phyloP scores from a whole-genome alignment of 2,113 vertebrate genomes.

The Elaphurus davidianus region DNA sequence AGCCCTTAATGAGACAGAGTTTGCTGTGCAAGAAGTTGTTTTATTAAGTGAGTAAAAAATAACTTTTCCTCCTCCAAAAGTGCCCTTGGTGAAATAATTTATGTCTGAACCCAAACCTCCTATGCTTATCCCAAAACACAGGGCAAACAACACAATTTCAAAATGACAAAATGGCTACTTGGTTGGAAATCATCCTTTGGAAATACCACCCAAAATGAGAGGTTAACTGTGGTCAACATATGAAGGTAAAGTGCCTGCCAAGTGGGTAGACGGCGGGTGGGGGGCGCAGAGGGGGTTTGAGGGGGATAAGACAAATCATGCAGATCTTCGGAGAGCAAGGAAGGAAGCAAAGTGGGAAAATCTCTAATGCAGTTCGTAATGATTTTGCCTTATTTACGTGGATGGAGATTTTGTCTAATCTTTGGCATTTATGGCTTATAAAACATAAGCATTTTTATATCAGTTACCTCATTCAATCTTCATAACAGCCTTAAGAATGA shows the following conservation, averaged over 20 bases:
- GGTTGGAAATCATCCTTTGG: neutral
- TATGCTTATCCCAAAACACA: neutral
- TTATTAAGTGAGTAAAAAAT: slow-evolving; percentile 36
- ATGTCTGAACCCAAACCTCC: neutral
- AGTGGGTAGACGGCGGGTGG: neutral
- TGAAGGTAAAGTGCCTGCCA: neutral
- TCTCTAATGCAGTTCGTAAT: neutral
- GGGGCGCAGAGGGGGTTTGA: neutral
- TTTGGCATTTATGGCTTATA: neutral
- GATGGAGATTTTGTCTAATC: neutral
- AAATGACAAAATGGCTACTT: neutral
- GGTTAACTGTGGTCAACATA: neutral
- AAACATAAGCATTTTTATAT: neutral
- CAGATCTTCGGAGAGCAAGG: neutral
- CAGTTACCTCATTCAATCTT: neutral
- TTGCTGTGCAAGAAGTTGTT: neutral
- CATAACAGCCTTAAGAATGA: neutral
- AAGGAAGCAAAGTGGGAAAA: neutral
- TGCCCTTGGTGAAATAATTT: slow-evolving; percentile 32
- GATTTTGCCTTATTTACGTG: neutral
- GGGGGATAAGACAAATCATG: neutral
- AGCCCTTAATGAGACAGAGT: slow-evolving; percentile 6
- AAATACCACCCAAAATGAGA: neutral
- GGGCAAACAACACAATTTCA: neutral
- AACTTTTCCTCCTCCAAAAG: neutral